Evolutionary conservation across 2,888 invertebrate genomes (phyloP).

Genomic region (Lasius platythorax): DNA sequence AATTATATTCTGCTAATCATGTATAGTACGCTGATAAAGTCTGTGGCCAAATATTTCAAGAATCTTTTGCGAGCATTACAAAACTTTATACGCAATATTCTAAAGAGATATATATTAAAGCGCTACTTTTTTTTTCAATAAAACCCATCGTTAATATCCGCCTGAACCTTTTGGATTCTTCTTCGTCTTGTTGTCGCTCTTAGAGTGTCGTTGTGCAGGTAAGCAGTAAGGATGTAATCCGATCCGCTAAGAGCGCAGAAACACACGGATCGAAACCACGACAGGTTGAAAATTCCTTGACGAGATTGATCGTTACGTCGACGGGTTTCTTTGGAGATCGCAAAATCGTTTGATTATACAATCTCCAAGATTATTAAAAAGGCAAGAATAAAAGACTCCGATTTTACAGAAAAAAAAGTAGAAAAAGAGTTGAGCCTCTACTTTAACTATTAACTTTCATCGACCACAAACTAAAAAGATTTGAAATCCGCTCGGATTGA

Average conservation of each 20-base stretch:
- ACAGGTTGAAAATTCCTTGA: slow-evolving; percentile 67
- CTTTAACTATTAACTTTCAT: not conserved
- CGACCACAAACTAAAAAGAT: not conserved
- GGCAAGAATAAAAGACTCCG: not conserved
- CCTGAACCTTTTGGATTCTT: slow-evolving; percentile 27
- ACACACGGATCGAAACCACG: slow-evolving; percentile 54
- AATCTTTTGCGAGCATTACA: not conserved
- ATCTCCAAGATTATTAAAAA: not conserved
- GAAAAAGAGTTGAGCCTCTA: not conserved
- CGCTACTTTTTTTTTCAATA: slow-evolving; percentile 13
- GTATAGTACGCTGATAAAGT: not conserved
- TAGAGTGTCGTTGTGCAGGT: slow-evolving; percentile 56
- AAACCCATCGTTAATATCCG: slow-evolving; percentile 20
- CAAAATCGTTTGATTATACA: not conserved
- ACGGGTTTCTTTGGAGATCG: slow-evolving; percentile 67
- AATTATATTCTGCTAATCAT: not conserved
- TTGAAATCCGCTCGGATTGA: not conserved
- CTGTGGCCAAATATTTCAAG: not conserved
- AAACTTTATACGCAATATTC: not conserved
- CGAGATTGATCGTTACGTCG: slow-evolving; percentile 59
- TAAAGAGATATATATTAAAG: not conserved
- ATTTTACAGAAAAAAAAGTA: not conserved
- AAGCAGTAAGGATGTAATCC: slow-evolving; percentile 71
- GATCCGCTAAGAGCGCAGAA: slow-evolving; percentile 55
- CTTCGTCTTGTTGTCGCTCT: slow-evolving; percentile 32